Evolutionary conservation across 2,888 invertebrate genomes (phyloP).

Genomic region (Dioctria linearis): DNA sequence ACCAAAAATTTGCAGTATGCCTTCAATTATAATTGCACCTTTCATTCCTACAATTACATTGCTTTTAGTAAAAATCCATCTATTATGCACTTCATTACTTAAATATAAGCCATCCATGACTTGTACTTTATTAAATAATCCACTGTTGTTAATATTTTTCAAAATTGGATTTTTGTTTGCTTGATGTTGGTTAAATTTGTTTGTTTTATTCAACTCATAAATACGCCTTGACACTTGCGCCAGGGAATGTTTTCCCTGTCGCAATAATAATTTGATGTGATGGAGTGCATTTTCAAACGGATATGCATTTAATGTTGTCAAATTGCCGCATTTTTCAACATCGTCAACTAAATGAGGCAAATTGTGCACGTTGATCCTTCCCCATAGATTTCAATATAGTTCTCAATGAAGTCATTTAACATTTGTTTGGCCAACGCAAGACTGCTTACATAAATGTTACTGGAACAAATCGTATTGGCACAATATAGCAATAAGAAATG

Average conservation of each 20-base stretch:
- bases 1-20: neutral
- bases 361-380: conserved; percentile 64
- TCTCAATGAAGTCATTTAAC: conserved; percentile 1
- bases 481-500: neutral
- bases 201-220: neutral
- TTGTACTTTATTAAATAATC: neutral
- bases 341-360: conserved; percentile 66
- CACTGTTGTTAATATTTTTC: neutral
- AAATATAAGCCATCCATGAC: neutral
- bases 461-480: neutral
- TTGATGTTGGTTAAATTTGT: neutral
- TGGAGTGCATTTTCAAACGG: conserved; percentile 32
- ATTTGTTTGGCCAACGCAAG: neutral
- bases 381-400: neutral
- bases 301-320: conserved; percentile 19
- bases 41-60: conserved; percentile 13
- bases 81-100: neutral
- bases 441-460: neutral
- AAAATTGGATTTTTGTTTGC: neutral
- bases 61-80: conserved; percentile 5
- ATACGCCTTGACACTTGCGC: neutral
- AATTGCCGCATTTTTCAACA: conserved; percentile 62
- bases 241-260: neutral
- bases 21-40: neutral
- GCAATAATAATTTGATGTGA: neutral